Evolutionary conservation across 2,797 vertebrate genomes (phyloP), one percentile per base, ranked within the genome.

Genomic region (Acropternis orthonyx): DNA sequence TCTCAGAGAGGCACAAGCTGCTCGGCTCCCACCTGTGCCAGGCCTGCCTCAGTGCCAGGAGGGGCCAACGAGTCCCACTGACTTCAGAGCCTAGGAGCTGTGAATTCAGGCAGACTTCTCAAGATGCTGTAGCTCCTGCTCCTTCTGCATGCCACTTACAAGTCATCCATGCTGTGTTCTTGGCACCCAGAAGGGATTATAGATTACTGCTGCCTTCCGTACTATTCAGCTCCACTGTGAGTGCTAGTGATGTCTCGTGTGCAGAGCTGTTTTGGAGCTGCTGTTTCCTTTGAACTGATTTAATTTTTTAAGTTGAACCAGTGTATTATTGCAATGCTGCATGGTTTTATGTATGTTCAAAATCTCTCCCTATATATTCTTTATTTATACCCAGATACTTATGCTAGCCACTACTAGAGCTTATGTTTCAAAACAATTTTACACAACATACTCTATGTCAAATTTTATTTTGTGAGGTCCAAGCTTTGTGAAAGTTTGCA

Each of bases 1-100:
- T 79, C 81, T 87, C 39, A 10, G 78, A 75, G 71, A 85, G 85
- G n/a, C 61, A 51, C 85, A 87, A 73, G 71, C 89, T 95, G 93
- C 85, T 62, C n/a, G 1, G 43, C 44, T 83, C 69, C 81, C 73
- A 92, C 89, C 87, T 67, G 84, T 19, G 17, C 78, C 65, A 90
- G 43, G 88, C 65, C 24, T 11, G 6, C 61, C 26, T 68, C 1
- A 0, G 36, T 72, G 74, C 59, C 79, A 88, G 65, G 69, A 83
- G 34, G 37, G 34, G 63, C 71, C n/a, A 41, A 65, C 0, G 5
- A 17, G 63, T 84, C 52, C 73, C 0, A 0, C 61, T 62, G 77
- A 26, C 36, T 86, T 63, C 6, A 3, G 49, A 88, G 56, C 37
- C 34, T 41, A 11, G 51, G 66, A 89, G 23, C 26, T 79, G 62